Evolutionary conservation across 2,888 invertebrate species (phyloP).

Genomic region (Nycteola revayana): DNA sequence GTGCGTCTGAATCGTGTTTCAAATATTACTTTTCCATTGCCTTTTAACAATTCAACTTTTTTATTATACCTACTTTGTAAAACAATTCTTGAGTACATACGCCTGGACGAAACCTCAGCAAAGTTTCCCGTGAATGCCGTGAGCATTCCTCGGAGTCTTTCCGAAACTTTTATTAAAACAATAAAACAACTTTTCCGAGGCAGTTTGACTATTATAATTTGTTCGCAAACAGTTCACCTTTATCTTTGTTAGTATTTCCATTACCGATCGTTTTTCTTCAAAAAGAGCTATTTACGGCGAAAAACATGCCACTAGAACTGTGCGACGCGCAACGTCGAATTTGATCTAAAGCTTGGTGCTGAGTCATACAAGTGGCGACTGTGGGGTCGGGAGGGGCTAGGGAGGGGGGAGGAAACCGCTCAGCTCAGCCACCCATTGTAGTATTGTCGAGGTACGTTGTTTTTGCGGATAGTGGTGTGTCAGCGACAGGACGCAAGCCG

Average conservation of each 20-base stretch:
- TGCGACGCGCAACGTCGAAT: conserved; percentile 65
- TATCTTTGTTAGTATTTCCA: conserved; percentile 54
- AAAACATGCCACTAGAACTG: conserved; percentile 68
- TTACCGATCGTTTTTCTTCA: conserved; percentile 58
- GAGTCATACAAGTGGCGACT: conserved; percentile 68
- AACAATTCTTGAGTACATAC: conserved; percentile 39
- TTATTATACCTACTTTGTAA: conserved; percentile 29
- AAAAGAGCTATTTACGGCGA: conserved; percentile 59
- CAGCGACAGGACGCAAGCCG: conserved; percentile 58
- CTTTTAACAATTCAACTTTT: conserved; percentile 22
- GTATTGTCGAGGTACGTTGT: conserved; percentile 72
- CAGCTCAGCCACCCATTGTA: conserved; percentile 73
- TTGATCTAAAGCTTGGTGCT: conserved; percentile 70
- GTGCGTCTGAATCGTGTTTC: too few species aligned
- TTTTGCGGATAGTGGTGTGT: conserved; percentile 71
- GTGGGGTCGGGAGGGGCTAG: conserved; percentile 34
- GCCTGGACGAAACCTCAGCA: conserved; percentile 32
- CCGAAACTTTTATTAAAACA: conserved; percentile 51
- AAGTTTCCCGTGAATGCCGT: conserved; percentile 33
- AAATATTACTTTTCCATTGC: conserved; percentile 12
- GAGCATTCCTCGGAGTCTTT: conserved; percentile 33
- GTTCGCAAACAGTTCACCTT: conserved; percentile 49
- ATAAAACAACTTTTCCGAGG: conserved; percentile 40
- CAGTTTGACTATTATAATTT: conserved; percentile 38
- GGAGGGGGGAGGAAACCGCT: conserved; percentile 52